phyloP scores from a whole-genome alignment of 2,888 invertebrate genomes.

The Brachyopa scutellaris region DNA sequence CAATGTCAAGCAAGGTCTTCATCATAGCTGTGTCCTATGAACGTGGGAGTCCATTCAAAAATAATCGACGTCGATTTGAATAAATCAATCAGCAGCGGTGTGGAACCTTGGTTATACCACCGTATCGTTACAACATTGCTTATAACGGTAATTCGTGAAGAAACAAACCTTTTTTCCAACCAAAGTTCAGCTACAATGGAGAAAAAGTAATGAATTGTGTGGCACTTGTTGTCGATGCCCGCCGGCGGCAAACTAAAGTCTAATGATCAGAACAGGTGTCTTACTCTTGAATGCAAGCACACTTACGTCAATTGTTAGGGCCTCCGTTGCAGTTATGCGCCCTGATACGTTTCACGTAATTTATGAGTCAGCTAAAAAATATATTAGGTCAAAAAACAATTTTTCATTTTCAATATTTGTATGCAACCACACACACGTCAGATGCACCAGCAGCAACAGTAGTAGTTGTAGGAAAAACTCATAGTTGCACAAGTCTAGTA shows the following conservation, averaged over 20 bases:
- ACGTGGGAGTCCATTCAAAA: constrained; percentile 30
- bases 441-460: too few relatives aligned
- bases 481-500: constrained; percentile 35
- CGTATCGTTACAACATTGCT: constrained; percentile 7
- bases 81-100: constrained; percentile 18
- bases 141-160: constrained; percentile 12
- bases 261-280: constrained; percentile 10
- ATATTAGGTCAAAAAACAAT: neutral
- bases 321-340: neutral
- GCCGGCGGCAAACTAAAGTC: neutral
- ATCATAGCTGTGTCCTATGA: neutral
- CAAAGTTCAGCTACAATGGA: constrained; percentile 3
- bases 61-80: constrained; percentile 12
- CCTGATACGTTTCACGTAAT: constrained; percentile 22
- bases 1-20: constrained; percentile 43
- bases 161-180: neutral
- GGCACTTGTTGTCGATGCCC: constrained; percentile 46
- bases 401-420: neutral
- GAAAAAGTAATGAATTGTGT: constrained; percentile 41
- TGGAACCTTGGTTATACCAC: neutral
- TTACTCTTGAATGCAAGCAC: neutral
- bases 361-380: neutral
- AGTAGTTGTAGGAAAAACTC: neutral
- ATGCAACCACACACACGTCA: too few relatives aligned
- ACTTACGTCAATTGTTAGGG: neutral